Evolutionary conservation across 2,888 invertebrate species (phyloP).

Genomic region (Eremobia ochroleuca): DNA sequence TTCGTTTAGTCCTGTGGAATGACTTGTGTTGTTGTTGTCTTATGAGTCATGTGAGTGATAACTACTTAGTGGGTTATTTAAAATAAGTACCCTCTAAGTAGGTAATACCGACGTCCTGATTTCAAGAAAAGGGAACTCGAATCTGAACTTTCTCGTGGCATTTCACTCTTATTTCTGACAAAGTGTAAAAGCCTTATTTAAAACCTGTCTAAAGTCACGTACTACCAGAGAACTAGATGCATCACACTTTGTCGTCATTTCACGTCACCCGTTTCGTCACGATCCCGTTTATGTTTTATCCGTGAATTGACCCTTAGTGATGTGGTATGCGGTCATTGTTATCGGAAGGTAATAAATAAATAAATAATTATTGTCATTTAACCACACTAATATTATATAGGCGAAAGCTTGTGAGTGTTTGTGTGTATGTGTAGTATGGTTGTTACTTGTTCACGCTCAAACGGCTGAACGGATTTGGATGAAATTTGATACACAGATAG

Average conservation of each 20-base stretch:
- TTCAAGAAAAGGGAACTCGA: not conserved
- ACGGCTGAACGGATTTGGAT: no score
- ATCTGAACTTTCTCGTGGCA: not conserved
- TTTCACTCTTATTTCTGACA: not conserved
- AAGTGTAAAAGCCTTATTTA: not conserved
- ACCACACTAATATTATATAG: no score
- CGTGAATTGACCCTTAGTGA: slow-evolving; percentile 3
- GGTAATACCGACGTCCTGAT: not conserved
- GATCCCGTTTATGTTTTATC: not conserved
- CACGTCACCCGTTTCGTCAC: slow-evolving; percentile 14
- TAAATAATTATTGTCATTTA: not conserved
- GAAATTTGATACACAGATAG: no score
- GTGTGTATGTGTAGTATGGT: no score
- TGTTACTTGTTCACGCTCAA: no score
- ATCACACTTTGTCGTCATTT: slow-evolving; percentile 9
- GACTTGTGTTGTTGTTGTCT: no score
- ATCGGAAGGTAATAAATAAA: not conserved
- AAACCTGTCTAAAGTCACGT: slow-evolving; percentile 42
- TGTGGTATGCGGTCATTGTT: slow-evolving; percentile 18
- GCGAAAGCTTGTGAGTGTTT: no score
- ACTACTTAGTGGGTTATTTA: no score
- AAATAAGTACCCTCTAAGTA: not conserved
- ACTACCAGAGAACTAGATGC: not conserved
- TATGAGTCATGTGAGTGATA: no score
- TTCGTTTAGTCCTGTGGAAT: no score